Conservation (phyloP, 2,888 invertebrate species). For the Willowsia nigromaculata region DNA sequence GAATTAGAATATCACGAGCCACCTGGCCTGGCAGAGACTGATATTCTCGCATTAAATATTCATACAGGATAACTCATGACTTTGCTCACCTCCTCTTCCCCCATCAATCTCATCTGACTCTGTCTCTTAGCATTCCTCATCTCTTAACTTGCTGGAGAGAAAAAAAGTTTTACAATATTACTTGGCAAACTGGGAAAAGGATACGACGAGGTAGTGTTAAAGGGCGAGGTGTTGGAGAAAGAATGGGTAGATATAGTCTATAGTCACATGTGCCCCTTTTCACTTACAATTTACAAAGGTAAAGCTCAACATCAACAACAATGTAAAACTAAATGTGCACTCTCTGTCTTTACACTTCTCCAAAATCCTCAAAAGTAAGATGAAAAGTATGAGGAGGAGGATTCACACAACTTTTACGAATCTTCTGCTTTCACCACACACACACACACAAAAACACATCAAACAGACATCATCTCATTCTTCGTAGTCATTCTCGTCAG, state of each 20-base stretch:
- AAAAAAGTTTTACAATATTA: slow-evolving; percentile 11
- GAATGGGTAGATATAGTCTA: not conserved
- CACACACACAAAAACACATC: slow-evolving; percentile 42
- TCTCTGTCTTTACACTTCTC: not conserved
- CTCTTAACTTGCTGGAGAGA: not conserved
- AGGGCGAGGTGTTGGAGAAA: not conserved
- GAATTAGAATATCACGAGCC: slow-evolving; percentile 41
- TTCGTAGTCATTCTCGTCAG: not conserved
- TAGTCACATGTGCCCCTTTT: not conserved
- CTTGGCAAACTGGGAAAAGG: not conserved
- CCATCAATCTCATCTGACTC: slow-evolving; percentile 65
- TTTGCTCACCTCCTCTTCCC: slow-evolving; percentile 63
- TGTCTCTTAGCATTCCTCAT: not conserved
- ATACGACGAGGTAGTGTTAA: not conserved
- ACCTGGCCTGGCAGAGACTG: slow-evolving; percentile 66
- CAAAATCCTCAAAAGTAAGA: not conserved
- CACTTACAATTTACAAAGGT: not conserved
- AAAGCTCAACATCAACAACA: not conserved
- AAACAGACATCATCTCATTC: slow-evolving; percentile 51
- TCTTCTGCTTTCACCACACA: slow-evolving; percentile 37
- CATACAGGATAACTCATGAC: slow-evolving; percentile 64
- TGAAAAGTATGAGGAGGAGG: not conserved
- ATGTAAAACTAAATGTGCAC: not conserved
- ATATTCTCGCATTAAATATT: slow-evolving; percentile 70
- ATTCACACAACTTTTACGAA: not conserved